Evolutionary conservation across 2,797 vertebrate genomes (phyloP).

Genomic region (Arctocebus calabarensis): DNA sequence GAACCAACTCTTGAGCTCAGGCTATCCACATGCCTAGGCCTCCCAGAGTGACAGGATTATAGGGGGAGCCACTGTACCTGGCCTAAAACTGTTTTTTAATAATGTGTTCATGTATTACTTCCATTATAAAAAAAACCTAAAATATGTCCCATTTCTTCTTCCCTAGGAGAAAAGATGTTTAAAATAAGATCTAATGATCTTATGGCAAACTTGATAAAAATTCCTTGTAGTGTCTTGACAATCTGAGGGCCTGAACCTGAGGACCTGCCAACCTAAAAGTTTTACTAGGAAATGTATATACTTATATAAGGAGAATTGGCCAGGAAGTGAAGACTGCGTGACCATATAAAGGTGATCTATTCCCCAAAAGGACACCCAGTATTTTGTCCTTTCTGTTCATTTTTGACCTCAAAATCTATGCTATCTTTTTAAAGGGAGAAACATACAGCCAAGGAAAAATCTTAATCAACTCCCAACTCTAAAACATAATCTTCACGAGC

Average conservation of each 20-base stretch:
- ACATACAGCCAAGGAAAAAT: neutral
- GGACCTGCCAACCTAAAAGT: neutral
- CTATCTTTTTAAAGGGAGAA: conserved; percentile 18
- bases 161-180: neutral
- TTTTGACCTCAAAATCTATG: neutral
- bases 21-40: no score
- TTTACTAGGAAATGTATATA: neutral
- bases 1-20: no score
- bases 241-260: neutral
- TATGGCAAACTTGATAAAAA: neutral
- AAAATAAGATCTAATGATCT: neutral
- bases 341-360: neutral
- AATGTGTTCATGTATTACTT: neutral
- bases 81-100: neutral
- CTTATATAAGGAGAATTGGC: neutral
- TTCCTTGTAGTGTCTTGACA: neutral
- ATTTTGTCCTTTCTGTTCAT: neutral
- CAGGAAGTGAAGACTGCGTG: neutral
- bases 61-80: no score
- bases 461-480: neutral
- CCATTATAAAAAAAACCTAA: conserved; percentile 1
- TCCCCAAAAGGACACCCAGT: neutral
- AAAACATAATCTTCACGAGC: neutral
- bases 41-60: no score
- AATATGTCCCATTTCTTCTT: neutral